Conservation (phyloP, 2,113 vertebrate species). For the Entelurus aequoreus region DNA sequence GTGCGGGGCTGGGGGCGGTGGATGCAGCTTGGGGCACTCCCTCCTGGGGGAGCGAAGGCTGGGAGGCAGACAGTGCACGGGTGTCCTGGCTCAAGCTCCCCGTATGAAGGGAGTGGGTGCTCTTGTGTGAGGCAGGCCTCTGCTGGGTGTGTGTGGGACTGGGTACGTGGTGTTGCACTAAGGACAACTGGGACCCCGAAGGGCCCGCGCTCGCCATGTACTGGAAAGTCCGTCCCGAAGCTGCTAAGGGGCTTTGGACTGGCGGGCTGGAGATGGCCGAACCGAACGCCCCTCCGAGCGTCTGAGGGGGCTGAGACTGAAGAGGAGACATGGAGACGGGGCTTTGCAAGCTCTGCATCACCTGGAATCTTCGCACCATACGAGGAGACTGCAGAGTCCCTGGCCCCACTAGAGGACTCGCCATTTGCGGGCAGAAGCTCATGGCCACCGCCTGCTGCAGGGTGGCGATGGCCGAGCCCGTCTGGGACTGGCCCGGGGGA, state of each 20-base stretch:
- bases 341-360: conserved; percentile 77
- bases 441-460: conserved; percentile 95
- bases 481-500: conserved; percentile 74
- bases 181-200: conserved; percentile 83
- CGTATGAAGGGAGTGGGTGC: conserved; percentile 80
- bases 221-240: conserved; percentile 81
- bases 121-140: conserved; percentile 79
- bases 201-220: conserved; percentile 71
- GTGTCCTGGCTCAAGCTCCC: conserved; percentile 84
- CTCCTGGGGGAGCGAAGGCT: conserved; percentile 88
- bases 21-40: conserved; percentile 62
- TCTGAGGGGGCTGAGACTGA: conserved; percentile 71
- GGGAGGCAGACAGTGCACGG: conserved; percentile 84
- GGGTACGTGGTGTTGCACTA: conserved; percentile 78
- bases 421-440: conserved; percentile 96
- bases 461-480: conserved; percentile 87
- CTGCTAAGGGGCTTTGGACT: conserved; percentile 79
- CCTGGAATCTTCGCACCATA: conserved; percentile 83
- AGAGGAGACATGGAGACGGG: conserved; percentile 81
- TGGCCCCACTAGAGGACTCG: conserved; percentile 82
- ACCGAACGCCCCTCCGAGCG: conserved; percentile 64
- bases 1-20: conserved; percentile 72
- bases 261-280: conserved; percentile 77
- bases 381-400: conserved; percentile 83
- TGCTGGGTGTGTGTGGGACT: conserved; percentile 75